Evolutionary conservation across 1,140 invertebrate species (phyloP).

Genomic region (Leptestheria dahalacensis): DNA sequence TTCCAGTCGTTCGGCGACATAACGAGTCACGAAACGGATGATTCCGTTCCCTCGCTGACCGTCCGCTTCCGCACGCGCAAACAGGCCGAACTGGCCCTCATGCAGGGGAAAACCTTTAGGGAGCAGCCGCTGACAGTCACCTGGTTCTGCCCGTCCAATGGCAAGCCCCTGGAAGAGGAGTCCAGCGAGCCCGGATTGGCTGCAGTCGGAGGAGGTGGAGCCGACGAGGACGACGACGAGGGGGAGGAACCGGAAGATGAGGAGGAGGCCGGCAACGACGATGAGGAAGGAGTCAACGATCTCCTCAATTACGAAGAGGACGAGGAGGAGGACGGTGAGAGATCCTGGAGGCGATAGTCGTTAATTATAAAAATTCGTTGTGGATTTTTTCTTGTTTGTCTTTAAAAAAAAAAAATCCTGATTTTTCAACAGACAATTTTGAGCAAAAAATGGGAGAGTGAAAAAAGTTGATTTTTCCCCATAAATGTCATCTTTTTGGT

Average conservation of each 20-base stretch:
- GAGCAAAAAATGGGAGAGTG: neutral
- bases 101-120: slow-evolving; percentile 48
- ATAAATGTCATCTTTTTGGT: no score
- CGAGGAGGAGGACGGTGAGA: slow-evolving; percentile 40
- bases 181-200: slow-evolving; percentile 2
- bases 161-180: neutral
- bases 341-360: slow-evolving; percentile 42
- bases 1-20: slow-evolving; percentile 53
- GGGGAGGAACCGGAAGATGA: slow-evolving; percentile 19
- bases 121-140: slow-evolving; percentile 32
- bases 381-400: neutral
- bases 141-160: slow-evolving; percentile 23
- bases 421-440: no score
- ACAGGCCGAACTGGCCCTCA: slow-evolving; percentile 50
- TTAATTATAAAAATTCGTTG: no score
- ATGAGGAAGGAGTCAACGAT: slow-evolving; percentile 25
- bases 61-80: slow-evolving; percentile 54
- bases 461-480: neutral
- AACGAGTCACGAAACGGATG: slow-evolving; percentile 46
- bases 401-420: no score
- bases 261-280: slow-evolving; percentile 20
- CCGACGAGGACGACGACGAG: slow-evolving; percentile 13
- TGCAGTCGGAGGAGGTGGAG: slow-evolving; percentile 16
- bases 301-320: slow-evolving; percentile 39
- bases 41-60: slow-evolving; percentile 45